Percentiles rank a stretch among this genome's conserved stretches.
These are phyloP conservation scores for Machaerirhynchus nigripectus DNA, from an alignment of 2,113 vertebrate species.

Conservation along the genomic window DNA sequence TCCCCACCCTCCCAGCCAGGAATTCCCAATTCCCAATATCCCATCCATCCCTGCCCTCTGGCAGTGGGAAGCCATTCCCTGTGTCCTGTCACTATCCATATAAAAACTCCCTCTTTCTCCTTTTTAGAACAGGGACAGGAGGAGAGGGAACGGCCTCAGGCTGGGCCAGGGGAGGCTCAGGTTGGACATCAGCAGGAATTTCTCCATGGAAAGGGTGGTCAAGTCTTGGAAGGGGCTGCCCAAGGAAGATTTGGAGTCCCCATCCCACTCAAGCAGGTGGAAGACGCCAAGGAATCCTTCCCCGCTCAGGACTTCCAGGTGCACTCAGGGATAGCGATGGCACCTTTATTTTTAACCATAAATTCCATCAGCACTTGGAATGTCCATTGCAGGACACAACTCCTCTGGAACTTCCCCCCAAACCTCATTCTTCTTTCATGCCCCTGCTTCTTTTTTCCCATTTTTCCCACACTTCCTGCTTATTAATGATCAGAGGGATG, in stretches of 20 bases:
- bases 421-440: not conserved
- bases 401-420: not conserved
- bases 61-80: not conserved
- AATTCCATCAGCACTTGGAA: not conserved
- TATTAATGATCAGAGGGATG: not conserved
- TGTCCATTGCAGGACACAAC: too few species aligned
- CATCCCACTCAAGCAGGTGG: not conserved
- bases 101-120: not conserved
- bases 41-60: not conserved
- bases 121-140: not conserved
- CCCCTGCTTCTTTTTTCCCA: not conserved
- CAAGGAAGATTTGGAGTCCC: not conserved
- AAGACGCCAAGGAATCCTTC: not conserved
- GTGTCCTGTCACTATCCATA: not conserved
- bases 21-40: not conserved
- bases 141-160: not conserved
- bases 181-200: not conserved
- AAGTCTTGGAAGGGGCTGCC: not conserved
- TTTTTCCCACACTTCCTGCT: not conserved
- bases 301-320: not conserved
- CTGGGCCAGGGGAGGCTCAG: not conserved
- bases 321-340: rapidly evolving
- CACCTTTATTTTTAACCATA: rapidly evolving
- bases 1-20: not conserved
- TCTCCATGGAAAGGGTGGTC: not conserved